Evolutionary conservation across 2,113 vertebrate genomes (phyloP), one percentile per base, ranked within the genome.

Genomic region (Arvicanthis niloticus): DNA sequence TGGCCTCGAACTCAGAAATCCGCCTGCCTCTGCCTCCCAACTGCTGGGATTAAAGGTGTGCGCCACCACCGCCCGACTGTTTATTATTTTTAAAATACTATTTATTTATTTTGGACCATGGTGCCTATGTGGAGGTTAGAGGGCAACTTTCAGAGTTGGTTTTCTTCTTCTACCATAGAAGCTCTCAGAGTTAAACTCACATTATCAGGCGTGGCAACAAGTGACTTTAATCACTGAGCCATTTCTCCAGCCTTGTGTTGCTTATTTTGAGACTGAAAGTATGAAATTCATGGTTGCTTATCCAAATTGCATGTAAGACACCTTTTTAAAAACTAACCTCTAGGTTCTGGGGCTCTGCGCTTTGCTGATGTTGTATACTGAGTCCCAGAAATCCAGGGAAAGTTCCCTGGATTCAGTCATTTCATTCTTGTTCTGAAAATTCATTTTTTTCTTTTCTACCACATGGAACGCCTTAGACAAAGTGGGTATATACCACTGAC

Each of bases 221-320:
- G 82, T 31, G 53, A 29, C 40, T 45, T 42, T 65, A 45, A 11
- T 29, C 13, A 85, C 9, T 70, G 67, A 70, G 21, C 6, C 45
- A 53, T n/a, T 19, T 6, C 1, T 0, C 48, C 21, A 88, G 34
- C 85, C 13, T 34, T 68, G 86, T 22, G n/a, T 42, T 95, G n/a
- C 73, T 94, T 91, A 95, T 94, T 96, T 78, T 96, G 53, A 87
- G 68, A 60, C 42, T 85, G 40, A 56, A 92, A 65, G 51, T 78
- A 93, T 88, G 86, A 88, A 22, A 3, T 40, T 58, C 31, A 37
- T 48, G 51, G 16, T n/a, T 45, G 73, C 24, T 45, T 6, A 9
- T 89, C 72, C 58, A 93, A 92, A 26, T 22, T 56, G 15, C 80
- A 42, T 15, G 95, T 29, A 51, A 93, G 24, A 68, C 24, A 76